phyloP scores from a whole-genome alignment of 2,888 invertebrate species.

The Xestia rhomboidea region DNA sequence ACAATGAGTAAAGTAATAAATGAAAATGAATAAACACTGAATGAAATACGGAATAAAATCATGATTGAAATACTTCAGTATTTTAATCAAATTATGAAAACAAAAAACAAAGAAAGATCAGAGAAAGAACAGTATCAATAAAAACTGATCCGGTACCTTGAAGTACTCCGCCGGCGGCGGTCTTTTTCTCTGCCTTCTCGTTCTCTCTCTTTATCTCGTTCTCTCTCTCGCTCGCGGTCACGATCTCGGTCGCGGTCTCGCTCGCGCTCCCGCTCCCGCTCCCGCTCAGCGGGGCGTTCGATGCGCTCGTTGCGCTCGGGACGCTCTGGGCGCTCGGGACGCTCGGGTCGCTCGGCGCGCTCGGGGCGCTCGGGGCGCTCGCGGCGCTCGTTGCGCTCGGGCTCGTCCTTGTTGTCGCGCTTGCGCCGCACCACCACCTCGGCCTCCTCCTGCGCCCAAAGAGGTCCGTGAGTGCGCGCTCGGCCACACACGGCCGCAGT shows the following conservation, averaged over 20 bases:
- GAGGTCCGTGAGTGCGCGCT: slow-evolving; percentile 49
- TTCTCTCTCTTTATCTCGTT: slow-evolving; percentile 70
- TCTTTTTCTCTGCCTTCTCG: slow-evolving; percentile 88
- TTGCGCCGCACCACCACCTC: slow-evolving; percentile 90
- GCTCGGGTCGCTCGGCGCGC: slow-evolving; percentile 55
- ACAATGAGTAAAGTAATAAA: neutral
- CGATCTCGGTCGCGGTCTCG: slow-evolving; percentile 56
- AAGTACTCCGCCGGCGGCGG: slow-evolving; percentile 73
- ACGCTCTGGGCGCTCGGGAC: slow-evolving; percentile 49
- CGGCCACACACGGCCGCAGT: slow-evolving; percentile 36
- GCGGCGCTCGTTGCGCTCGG: slow-evolving; percentile 66
- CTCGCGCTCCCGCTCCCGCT: slow-evolving; percentile 79
- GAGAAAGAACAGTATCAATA: neutral
- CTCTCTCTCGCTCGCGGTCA: slow-evolving; percentile 58
- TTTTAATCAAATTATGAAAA: neutral
- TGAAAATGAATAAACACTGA: neutral
- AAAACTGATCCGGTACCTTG: slow-evolving; percentile 66
- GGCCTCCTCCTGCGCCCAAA: slow-evolving; percentile 92
- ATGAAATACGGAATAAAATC: neutral
- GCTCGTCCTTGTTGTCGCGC: slow-evolving; percentile 81
- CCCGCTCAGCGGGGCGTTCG: slow-evolving; percentile 57
- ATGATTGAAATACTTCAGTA: neutral
- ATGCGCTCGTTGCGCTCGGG: slow-evolving; percentile 51
- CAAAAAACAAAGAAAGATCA: no score
- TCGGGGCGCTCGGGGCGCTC: slow-evolving; percentile 53